Evolutionary conservation across 2,113 vertebrate genomes (phyloP), one percentile per base, ranked within the genome.

Genomic region (Myodes glareolus): DNA sequence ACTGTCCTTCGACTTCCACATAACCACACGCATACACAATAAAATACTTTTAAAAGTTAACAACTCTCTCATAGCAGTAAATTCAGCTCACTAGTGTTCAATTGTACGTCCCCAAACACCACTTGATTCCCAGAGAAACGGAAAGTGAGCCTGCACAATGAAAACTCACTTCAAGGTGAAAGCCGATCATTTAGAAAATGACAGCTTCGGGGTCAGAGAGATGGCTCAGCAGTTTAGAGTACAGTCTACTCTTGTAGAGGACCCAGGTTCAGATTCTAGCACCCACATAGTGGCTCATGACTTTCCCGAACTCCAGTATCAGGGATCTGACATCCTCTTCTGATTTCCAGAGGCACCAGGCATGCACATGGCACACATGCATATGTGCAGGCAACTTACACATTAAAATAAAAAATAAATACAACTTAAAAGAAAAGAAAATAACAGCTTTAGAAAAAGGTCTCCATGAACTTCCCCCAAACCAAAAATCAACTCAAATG

Each of bases 401-500:
- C 58, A 82, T 39, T 85, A 45, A 85, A 85, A 81, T 55, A n/a
- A 82, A 81, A 82, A 58, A 47, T 47, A 77, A 77, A 77, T 77
- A 63, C 63, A 85, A 42, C 39, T 65, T 65, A 85, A 85, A 85
- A 85, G 72, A 73, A 73, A 39, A 73, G 81, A 85, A 65, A 93
- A 93, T 45, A 97, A 72, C 87, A 93, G 92, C 78, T 91, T 52
- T 91, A 72, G 45, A 72, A 42, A 75, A 50, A 97, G n/a, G 31
- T 75, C 81, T 47, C 67, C 5, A 55, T 89, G 78, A 91, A 89
- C 27, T 86, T 58, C 23, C 91, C 50, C 88, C 92, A 94, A 95
- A 73, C 10, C 61, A 97, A 96, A 97, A 96, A 89, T 94, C 92
- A 96, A 77, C 93, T 96, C 55, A 94, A 95, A 92, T 94, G 95